phyloP scores from a whole-genome alignment of 1,140 invertebrate species.

The Megalonaias nervosa region DNA sequence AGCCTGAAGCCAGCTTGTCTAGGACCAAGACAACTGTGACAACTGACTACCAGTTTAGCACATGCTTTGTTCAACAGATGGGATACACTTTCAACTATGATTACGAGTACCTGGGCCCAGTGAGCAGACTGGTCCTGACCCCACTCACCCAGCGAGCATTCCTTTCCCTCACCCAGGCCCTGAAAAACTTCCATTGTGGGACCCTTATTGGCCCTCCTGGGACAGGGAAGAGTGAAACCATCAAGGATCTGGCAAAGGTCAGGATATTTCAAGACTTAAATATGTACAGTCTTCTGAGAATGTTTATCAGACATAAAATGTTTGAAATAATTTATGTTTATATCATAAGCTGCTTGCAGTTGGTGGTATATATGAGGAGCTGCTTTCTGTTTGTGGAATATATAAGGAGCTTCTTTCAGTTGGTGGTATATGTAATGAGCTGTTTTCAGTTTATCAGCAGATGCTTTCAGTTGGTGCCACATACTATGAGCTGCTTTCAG shows the following conservation, averaged over 20 bases:
- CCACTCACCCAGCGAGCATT: slow-evolving; percentile 66
- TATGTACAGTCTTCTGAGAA: not conserved
- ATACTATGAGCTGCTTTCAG: no score
- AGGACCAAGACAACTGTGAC: slow-evolving; percentile 61
- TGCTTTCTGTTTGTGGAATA: no score
- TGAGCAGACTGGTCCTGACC: slow-evolving; percentile 54
- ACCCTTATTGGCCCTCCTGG: slow-evolving; percentile 62
- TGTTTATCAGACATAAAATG: not conserved
- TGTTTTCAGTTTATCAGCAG: no score
- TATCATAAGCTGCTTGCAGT: not conserved
- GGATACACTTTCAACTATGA: slow-evolving; percentile 63
- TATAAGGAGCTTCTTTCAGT: no score
- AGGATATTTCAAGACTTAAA: slow-evolving; percentile 1
- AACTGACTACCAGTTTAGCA: slow-evolving; percentile 64
- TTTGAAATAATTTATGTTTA: not conserved
- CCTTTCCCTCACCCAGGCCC: slow-evolving; percentile 62
- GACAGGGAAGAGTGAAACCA: slow-evolving; percentile 68
- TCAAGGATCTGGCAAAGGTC: slow-evolving; percentile 65
- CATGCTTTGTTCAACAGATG: slow-evolving; percentile 62
- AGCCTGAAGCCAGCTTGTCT: slow-evolving; percentile 10
- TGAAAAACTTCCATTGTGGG: slow-evolving; percentile 65
- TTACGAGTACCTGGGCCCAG: slow-evolving; percentile 67
- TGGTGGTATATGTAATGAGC: no score
- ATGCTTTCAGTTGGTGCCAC: no score
- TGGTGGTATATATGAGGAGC: no score